Conservation (phyloP, 2,888 invertebrate species). For the Tuta absoluta region DNA sequence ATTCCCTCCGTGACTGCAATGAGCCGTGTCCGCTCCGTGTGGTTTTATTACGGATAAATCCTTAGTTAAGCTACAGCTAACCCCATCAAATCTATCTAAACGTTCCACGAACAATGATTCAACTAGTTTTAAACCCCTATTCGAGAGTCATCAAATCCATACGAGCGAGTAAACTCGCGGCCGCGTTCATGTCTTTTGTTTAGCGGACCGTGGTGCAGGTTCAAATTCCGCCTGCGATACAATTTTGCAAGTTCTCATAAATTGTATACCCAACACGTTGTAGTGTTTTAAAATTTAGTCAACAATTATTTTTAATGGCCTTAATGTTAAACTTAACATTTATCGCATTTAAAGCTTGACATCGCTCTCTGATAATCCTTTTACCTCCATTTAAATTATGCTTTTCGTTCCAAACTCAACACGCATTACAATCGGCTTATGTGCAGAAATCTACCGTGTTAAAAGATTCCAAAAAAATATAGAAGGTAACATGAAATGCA, state of each 20-base stretch:
- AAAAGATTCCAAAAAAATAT: not conserved
- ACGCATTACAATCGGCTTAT: not conserved
- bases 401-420: too few relatives aligned
- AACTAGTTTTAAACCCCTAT: not conserved
- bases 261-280: too few relatives aligned
- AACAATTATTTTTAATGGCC: too few relatives aligned
- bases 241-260: too few relatives aligned
- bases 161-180: not conserved
- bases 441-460: not conserved
- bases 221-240: too few relatives aligned
- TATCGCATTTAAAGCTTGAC: too few relatives aligned
- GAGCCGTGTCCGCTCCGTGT: not conserved
- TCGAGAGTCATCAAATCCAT: not conserved
- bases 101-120: not conserved
- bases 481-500: not conserved
- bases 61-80: not conserved
- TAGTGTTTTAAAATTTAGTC: too few relatives aligned
- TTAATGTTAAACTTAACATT: too few relatives aligned
- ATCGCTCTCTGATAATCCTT: not conserved
- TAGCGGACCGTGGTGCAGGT: not conserved
- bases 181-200: conserved; percentile 16
- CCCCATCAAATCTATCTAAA: not conserved
- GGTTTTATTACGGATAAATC: not conserved
- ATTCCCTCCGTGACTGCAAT: not conserved
- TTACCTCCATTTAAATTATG: not conserved